phyloP scores from a whole-genome alignment of 2,113 vertebrate genomes.

The Alosa alosa region DNA sequence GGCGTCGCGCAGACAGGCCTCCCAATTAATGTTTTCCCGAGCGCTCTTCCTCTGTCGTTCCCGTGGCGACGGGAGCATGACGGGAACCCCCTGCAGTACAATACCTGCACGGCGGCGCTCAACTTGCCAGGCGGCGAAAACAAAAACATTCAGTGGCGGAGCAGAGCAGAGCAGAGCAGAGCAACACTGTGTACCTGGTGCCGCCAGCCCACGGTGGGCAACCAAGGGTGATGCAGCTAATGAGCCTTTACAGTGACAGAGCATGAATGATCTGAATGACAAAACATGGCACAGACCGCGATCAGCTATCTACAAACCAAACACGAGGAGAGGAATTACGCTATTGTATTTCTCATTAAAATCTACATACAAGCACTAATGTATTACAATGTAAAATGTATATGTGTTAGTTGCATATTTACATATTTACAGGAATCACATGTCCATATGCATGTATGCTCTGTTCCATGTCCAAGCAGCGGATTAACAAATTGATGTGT shows the following conservation, averaged over 20 bases:
- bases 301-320: neutral
- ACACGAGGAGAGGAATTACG: neutral
- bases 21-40: constrained; percentile 56
- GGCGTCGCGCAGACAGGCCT: constrained; percentile 44
- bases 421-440: neutral
- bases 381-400: neutral
- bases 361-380: neutral
- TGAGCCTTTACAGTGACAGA: neutral
- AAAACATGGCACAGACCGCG: neutral
- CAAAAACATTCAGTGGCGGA: constrained; percentile 35
- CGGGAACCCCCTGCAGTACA: constrained; percentile 33
- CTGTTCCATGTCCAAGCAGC: neutral
- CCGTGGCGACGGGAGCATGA: constrained; percentile 41
- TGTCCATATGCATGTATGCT: neutral
- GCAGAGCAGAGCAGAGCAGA: no score
- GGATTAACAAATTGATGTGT: neutral
- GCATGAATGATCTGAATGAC: constrained; percentile 22
- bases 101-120: constrained; percentile 29
- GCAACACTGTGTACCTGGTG: constrained; percentile 30
- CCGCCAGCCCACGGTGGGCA: constrained; percentile 25
- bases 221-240: constrained; percentile 2
- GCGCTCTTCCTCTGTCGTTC: constrained; percentile 45
- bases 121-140: neutral
- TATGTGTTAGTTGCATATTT: neutral
- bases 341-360: neutral